phyloP scores from a whole-genome alignment of 2,113 vertebrate genomes.

The Elgaria multicarinata region DNA sequence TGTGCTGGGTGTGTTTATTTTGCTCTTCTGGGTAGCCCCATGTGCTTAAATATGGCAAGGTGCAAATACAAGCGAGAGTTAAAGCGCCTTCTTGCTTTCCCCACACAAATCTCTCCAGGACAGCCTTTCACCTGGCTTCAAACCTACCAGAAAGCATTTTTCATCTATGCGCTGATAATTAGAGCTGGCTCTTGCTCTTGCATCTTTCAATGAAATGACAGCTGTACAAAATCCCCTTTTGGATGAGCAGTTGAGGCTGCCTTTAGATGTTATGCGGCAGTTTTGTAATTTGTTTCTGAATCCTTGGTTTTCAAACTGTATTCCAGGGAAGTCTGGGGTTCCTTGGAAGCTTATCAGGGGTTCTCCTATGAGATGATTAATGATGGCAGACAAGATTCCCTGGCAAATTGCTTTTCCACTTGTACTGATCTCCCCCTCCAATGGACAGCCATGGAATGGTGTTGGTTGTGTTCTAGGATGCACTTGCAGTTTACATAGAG shows the following conservation, averaged over 20 bases:
- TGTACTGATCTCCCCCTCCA: background rate
- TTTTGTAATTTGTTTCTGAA: background rate
- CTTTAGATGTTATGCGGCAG: conserved; percentile 20
- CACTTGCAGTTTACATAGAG: background rate
- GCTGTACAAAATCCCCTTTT: conserved; percentile 10
- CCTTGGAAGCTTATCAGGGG: background rate
- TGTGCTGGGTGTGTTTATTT: conserved; percentile 29
- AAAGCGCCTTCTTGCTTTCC: background rate
- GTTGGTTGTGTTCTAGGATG: background rate
- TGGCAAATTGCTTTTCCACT: background rate
- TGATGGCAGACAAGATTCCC: background rate
- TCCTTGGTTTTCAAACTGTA: background rate
- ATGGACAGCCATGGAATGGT: background rate
- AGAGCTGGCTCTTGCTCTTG: background rate
- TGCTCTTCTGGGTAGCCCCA: conserved; percentile 13
- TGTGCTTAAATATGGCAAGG: conserved; percentile 21
- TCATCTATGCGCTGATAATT: background rate
- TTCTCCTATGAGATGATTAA: background rate
- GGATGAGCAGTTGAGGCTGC: background rate
- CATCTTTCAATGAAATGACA: background rate
- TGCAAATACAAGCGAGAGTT: accelerated
- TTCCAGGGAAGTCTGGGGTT: background rate
- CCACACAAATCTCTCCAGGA: background rate
- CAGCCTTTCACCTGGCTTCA: conserved; percentile 2
- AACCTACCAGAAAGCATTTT: background rate